Evolutionary conservation across 2,797 vertebrate genomes (phyloP).

Genomic region (Pseudochromis fuscus): DNA sequence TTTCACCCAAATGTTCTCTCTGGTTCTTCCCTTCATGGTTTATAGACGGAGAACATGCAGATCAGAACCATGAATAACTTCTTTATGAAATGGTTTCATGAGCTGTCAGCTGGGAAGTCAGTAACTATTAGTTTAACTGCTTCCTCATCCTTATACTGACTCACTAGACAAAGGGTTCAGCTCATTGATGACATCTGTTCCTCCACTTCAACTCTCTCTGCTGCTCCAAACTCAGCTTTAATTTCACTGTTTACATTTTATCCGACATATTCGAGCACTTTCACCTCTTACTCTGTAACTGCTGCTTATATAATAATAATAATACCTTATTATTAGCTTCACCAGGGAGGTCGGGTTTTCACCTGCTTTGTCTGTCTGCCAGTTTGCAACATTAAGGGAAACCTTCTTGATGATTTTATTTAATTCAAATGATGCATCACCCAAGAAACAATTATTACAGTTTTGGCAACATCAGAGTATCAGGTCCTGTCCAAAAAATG

Average conservation of each 20-base stretch:
- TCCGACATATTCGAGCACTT: not conserved
- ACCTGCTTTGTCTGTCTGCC: too few species aligned
- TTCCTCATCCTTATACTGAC: not conserved
- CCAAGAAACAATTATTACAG: too few species aligned
- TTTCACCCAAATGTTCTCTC: not conserved
- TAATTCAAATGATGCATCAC: too few species aligned
- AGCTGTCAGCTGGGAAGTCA: too few species aligned
- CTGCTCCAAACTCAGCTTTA: not conserved
- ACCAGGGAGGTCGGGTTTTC: too few species aligned
- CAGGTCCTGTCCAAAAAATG: too few species aligned
- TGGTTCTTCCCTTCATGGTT: slow-evolving; percentile 9
- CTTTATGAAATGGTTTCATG: not conserved
- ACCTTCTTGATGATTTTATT: too few species aligned
- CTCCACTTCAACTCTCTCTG: not conserved
- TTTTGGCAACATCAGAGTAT: too few species aligned
- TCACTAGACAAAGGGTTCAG: not conserved
- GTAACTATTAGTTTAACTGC: too few species aligned
- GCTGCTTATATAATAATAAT: too few species aligned
- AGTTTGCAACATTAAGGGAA: too few species aligned
- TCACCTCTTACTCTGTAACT: not conserved
- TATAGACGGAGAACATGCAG: not conserved
- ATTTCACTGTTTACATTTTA: not conserved
- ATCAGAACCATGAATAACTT: not conserved
- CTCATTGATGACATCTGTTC: not conserved
- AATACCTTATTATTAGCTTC: too few species aligned